Conservation (phyloP, 2,113 vertebrate species). For the Eulemur macaco region DNA sequence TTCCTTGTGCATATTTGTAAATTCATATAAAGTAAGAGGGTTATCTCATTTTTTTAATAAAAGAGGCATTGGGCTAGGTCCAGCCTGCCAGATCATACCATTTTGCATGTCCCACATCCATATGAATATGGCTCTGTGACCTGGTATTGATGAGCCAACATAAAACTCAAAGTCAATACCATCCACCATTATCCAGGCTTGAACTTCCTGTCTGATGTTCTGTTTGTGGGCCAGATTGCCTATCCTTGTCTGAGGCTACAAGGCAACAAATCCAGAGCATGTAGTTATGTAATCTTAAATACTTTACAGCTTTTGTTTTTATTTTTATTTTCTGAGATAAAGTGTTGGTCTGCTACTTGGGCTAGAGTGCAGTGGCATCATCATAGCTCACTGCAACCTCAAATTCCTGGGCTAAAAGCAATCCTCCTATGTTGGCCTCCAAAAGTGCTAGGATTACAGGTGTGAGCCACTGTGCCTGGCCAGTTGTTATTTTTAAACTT, state of each 20-base stretch:
- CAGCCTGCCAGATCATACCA: background rate
- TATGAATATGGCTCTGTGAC: background rate
- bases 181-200: background rate
- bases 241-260: background rate
- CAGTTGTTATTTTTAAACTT: background rate
- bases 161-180: background rate
- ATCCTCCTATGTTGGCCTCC: background rate
- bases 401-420: background rate
- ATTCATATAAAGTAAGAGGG: conserved; percentile 10
- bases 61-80: background rate
- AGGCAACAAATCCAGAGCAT: background rate
- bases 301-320: background rate
- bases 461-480: background rate
- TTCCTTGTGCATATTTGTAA: conserved; percentile 26
- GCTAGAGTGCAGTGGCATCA: background rate
- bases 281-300: conserved; percentile 12
- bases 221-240: background rate
- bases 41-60: background rate
- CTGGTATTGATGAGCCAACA: background rate
- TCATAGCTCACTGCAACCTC: background rate
- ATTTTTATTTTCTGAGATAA: background rate
- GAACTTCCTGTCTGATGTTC: background rate
- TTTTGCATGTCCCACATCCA: background rate
- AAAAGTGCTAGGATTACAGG: background rate
- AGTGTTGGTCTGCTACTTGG: background rate